phyloP scores from a whole-genome alignment of 2,797 vertebrate genomes.

The Acanthornis magna region DNA sequence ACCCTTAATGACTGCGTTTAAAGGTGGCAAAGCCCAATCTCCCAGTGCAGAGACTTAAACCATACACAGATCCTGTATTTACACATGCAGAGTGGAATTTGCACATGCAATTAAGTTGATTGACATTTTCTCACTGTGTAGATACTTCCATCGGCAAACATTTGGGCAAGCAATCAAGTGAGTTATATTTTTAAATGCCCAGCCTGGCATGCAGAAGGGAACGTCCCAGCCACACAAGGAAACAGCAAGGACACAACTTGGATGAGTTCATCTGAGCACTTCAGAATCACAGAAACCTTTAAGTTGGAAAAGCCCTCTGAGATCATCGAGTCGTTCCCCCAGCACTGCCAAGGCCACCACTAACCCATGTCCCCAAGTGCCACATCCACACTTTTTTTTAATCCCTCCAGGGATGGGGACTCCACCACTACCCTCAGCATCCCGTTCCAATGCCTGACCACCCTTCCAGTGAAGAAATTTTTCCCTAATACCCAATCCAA shows the following conservation, averaged over 20 bases:
- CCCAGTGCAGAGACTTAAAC: background rate
- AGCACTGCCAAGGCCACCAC: background rate
- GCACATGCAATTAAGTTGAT: slow-evolving; percentile 64
- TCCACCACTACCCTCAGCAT: background rate
- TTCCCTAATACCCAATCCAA: background rate
- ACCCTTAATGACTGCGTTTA: background rate
- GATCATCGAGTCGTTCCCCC: background rate
- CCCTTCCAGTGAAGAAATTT: background rate
- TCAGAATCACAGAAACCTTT: background rate
- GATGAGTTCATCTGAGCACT: background rate
- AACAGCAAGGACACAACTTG: background rate
- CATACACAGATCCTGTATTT: slow-evolving; percentile 21
- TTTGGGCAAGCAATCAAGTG: slow-evolving; percentile 43
- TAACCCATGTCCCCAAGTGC: background rate
- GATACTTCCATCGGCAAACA: slow-evolving; percentile 51
- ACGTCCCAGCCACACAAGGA: background rate
- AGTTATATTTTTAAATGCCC: slow-evolving; percentile 31
- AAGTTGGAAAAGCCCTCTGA: background rate
- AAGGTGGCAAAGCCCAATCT: slow-evolving; percentile 10
- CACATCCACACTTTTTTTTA: fast-evolving
- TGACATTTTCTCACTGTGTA: slow-evolving; percentile 38
- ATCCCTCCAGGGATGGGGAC: background rate
- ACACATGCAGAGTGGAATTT: slow-evolving; percentile 57
- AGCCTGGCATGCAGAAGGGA: background rate
- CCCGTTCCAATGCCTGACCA: background rate